Base-by-base conservation (phyloP, 2,113 vertebrate species). In the Stigmatopora nigra region DNA sequence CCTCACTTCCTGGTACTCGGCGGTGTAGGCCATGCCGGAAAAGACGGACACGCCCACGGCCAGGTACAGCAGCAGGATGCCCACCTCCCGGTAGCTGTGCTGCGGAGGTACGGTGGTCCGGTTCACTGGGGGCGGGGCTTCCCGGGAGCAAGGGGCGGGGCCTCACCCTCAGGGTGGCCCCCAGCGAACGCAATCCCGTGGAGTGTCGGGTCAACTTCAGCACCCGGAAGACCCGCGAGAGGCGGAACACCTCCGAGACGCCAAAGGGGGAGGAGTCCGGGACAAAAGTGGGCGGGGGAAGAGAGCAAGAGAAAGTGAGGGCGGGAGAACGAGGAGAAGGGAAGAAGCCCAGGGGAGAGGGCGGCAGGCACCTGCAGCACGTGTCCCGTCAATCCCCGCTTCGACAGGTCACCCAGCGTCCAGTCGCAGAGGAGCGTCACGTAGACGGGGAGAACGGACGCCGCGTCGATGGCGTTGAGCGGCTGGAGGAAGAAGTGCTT, bases 31-130 rank as follows among this genome's bases (percentile, higher is more conserved):
- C 75, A 98, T 92, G 0, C 94, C 94, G 0, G 97, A 97, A 89
- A 98, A 99, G 71, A 99, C 95, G 0, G 90, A 97, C 70, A 99
- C 95, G 0, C 97, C 96, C 45, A 98, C 95, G 0, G 89, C 95
- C 85, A 99, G 89, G 82, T 98, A 99, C 25, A 99, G 92, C 79
- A 99, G 91, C 51, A 99, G 89, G 78, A 96, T 94, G 41, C 95
- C 96, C 61, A 99, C 95, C 78, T 99, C 97, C 12, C 95, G 89
- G 89, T 98, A 99, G 80, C 96, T 98, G 90, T 97, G 95, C 97
- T 98, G 89, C 68, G 14, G 22, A 17, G 20, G 3, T 0, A n/a
- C 7, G 0, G 47, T 63, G 12, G 60, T 31, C 3, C 25, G 25
- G 25, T 31, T 31, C 25, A 31, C 25, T 31, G 25, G 25, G 25